phyloP scores from a whole-genome alignment of 2,797 vertebrate species.

The Hypotaenidia philippensis region DNA sequence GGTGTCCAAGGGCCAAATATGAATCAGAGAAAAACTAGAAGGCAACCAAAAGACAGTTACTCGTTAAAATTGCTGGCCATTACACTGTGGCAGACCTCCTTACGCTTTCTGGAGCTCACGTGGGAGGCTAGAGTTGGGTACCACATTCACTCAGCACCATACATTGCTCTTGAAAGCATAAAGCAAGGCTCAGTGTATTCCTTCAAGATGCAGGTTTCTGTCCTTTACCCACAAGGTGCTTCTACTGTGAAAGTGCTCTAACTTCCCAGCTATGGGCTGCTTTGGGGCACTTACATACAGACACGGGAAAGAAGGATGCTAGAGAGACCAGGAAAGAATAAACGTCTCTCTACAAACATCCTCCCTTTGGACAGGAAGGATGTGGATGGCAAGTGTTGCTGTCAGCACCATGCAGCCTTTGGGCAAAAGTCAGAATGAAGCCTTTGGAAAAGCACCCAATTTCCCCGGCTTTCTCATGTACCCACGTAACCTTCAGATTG shows the following conservation, averaged over 20 bases:
- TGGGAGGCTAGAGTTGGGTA: background rate
- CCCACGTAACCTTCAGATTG: background rate
- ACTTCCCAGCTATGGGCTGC: background rate
- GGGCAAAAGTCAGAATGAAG: background rate
- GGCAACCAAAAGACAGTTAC: background rate
- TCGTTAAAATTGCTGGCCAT: background rate
- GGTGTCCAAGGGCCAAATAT: background rate
- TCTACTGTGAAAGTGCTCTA: background rate
- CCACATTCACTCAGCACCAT: background rate
- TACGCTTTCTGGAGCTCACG: background rate
- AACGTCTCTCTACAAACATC: background rate
- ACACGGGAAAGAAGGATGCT: background rate
- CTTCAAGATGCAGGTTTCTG: background rate
- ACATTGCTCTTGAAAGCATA: background rate
- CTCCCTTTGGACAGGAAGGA: background rate
- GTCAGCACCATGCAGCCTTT: background rate
- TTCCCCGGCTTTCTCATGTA: background rate
- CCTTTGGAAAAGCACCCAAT: background rate
- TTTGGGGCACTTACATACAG: background rate
- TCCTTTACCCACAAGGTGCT: background rate
- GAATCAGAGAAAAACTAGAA: background rate
- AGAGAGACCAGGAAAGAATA: background rate
- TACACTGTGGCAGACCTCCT: background rate
- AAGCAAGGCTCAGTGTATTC: background rate
- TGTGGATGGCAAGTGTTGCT: fast-evolving